These are phyloP conservation scores for Catagonus wagneri DNA, from an alignment of 2,113 vertebrate species.

Conservation along the genomic window DNA sequence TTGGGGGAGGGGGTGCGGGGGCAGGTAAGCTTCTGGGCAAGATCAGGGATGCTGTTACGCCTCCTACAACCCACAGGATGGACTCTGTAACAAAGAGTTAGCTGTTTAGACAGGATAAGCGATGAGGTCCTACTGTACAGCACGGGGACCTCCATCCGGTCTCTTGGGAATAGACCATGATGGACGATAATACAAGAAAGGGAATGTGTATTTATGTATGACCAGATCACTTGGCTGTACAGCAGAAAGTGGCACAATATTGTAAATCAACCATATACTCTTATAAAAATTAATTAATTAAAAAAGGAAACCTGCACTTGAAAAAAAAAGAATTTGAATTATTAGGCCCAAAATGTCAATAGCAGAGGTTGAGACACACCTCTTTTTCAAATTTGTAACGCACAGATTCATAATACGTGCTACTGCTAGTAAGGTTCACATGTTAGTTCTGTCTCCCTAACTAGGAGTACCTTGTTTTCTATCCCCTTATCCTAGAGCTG, in stretches of 20 bases:
- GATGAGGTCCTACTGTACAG: not conserved
- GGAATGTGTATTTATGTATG: not conserved
- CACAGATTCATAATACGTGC: not conserved
- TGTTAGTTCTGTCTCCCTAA: not conserved
- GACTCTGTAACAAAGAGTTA: not conserved
- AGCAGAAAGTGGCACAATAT: not conserved
- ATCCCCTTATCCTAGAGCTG: not conserved
- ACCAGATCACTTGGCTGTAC: not conserved
- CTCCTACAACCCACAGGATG: fast-evolving
- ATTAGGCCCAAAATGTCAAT: not conserved
- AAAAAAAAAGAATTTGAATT: not conserved
- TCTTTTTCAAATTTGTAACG: not conserved
- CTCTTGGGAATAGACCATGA: too few species aligned
- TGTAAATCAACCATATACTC: not conserved
- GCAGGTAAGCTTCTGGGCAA: not conserved
- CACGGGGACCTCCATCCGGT: not conserved
- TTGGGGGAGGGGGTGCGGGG: fast-evolving
- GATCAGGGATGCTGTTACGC: not conserved
- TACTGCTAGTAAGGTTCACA: not conserved
- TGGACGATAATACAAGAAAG: not conserved
- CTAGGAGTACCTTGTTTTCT: not conserved
- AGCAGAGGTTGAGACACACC: not conserved
- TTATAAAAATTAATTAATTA: not conserved
- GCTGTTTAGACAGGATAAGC: not conserved
- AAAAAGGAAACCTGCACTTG: not conserved